Conservation (phyloP, 2,797 vertebrate genomes). For the Corythornis leucogaster region DNA sequence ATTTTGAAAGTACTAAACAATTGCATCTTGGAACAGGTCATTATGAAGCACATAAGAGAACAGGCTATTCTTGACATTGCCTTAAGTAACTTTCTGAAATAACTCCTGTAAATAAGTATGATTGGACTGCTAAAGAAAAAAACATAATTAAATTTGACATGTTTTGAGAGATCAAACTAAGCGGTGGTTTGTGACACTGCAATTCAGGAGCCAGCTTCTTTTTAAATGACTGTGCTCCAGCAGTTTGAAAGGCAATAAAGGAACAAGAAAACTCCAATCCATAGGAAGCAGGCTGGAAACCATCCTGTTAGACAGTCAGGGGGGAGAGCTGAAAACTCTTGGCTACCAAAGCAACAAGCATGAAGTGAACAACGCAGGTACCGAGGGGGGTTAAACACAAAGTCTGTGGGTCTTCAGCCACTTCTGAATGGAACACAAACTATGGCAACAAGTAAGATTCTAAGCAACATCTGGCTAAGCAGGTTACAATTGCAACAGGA, state of each 20-base stretch:
- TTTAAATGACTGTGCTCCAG: neutral
- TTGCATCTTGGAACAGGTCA: neutral
- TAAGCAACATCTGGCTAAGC: neutral
- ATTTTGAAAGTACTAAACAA: slow-evolving; percentile 43
- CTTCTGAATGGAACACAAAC: neutral
- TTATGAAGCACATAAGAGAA: neutral
- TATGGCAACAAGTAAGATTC: neutral
- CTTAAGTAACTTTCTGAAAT: slow-evolving; percentile 38
- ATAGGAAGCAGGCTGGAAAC: neutral
- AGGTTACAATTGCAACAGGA: neutral
- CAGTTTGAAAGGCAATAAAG: neutral
- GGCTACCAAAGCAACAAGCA: neutral
- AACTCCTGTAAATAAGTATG: slow-evolving; percentile 19
- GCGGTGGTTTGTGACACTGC: neutral
- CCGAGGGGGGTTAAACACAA: neutral
- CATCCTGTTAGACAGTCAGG: neutral
- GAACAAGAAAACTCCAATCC: neutral
- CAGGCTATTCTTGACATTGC: slow-evolving; percentile 45
- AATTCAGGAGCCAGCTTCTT: neutral
- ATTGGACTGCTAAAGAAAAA: slow-evolving; percentile 10
- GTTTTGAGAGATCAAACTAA: slow-evolving; percentile 4
- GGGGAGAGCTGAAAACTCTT: neutral
- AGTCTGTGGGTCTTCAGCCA: neutral
- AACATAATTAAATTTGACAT: slow-evolving; percentile 27
- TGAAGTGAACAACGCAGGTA: neutral